Evolutionary conservation across 2,888 invertebrate species (phyloP).

Genomic region (Xestoiulus laeticollis): DNA sequence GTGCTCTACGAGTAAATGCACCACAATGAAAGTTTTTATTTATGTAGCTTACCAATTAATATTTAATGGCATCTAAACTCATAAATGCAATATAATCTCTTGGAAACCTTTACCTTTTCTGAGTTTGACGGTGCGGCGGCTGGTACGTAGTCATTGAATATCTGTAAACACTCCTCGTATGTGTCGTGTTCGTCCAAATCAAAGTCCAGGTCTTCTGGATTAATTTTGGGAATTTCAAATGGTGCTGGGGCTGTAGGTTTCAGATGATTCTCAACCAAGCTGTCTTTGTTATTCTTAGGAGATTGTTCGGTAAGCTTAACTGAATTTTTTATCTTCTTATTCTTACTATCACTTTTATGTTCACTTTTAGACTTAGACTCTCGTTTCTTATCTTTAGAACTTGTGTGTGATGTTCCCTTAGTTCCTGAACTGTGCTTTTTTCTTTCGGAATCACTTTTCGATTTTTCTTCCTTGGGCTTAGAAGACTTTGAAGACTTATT

Average conservation of each 20-base stretch:
- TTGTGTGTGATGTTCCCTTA: not conserved
- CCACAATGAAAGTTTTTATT: not conserved
- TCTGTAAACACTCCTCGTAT: slow-evolving; percentile 83
- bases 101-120: not conserved
- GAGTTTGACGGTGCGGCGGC: not conserved
- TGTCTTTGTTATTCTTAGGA: not conserved
- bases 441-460: not conserved
- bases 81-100: not conserved
- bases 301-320: not conserved
- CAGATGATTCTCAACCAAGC: not conserved
- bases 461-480: not conserved
- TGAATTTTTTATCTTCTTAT: slow-evolving; percentile 12
- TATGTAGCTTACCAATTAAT: too few species aligned
- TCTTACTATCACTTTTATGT: not conserved
- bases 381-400: slow-evolving; percentile 4
- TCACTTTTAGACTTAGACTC: not conserved
- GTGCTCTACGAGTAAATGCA: not conserved
- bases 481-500: not conserved
- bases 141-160: slow-evolving; percentile 79
- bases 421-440: not conserved
- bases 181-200: slow-evolving; percentile 70
- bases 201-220: slow-evolving; percentile 67
- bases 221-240: slow-evolving; percentile 48
- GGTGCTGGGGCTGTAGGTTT: not conserved
- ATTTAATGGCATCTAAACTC: too few species aligned